A percentile compares a stretch with the other conserved stretches of the same genome.
These are phyloP conservation scores for Orientallactaga bullata DNA, from an alignment of 2,113 vertebrate genomes.

Conservation along the genomic window DNA sequence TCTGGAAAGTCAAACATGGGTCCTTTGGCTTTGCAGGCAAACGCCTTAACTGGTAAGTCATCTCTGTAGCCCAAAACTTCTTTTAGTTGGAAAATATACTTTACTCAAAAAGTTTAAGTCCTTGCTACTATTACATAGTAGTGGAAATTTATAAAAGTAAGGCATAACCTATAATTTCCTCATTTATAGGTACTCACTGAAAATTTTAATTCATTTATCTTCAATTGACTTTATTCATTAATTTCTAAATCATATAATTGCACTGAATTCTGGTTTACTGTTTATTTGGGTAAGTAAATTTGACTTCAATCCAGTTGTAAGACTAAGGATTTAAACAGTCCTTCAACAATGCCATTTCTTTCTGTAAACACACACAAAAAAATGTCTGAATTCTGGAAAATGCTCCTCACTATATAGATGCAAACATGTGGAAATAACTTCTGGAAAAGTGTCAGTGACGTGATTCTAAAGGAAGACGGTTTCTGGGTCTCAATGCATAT, in stretches of 20 bases:
- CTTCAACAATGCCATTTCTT: neutral
- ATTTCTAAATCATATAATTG: neutral
- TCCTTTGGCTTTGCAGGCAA: too few relatives aligned
- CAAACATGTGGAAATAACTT: neutral
- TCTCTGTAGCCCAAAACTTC: neutral
- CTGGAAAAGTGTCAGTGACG: neutral
- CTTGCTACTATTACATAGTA: neutral
- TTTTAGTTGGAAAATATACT: constrained; percentile 1
- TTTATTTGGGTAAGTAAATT: constrained; percentile 27
- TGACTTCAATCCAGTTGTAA: neutral
- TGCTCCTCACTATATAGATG: neutral
- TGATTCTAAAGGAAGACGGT: neutral
- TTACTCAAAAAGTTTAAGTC: constrained; percentile 1
- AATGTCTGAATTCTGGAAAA: constrained; percentile 14
- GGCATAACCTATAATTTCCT: neutral
- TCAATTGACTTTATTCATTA: neutral
- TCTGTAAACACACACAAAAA: constrained; percentile 17
- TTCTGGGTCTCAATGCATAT: neutral
- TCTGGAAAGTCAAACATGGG: too few relatives aligned
- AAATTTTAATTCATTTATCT: constrained; percentile 6
- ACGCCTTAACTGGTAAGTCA: too few relatives aligned
- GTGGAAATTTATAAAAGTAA: neutral
- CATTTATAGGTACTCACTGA: neutral
- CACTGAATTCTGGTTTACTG: constrained; percentile 7
- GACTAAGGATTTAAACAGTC: neutral